Evolutionary conservation across 2,888 invertebrate genomes (phyloP), one percentile per base, ranked within the genome.

Genomic region (Drosophila anceps): DNA sequence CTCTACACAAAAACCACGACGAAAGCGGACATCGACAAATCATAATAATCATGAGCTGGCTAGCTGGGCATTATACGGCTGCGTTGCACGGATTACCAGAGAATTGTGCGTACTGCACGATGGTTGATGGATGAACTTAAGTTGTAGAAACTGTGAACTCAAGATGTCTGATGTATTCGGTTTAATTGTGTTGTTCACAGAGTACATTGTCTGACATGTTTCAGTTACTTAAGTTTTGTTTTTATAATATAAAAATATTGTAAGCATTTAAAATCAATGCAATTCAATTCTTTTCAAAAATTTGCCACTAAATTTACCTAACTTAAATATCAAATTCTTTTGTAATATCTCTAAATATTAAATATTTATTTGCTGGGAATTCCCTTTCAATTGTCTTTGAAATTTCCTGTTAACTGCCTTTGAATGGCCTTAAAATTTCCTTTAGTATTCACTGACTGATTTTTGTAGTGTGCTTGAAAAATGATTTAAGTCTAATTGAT

Each of bases 41-140:
- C 87, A 84, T 82, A 80, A 87, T 82, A 84, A 87, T 84, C 84
- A 69, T 75, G 54, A 73, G 61, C 66, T 72, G 48, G 55, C 18
- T 24, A 58, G 46, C 53, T 58, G 33, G 24, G 35, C 43, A 31
- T 59, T 48, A 53, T 20, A 48, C 13, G 8, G 46, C 15, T 60
- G 37, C 37, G 44, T 35, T 37, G 59, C 12, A 10, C 33, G 24
- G 24, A 51, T 46, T 29, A 50, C 41, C 60, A 41, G 27, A 59
- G 44, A 35, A 37, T 53, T 37, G 55, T 51, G 43, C 41, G 18
- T 20, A 15, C 7, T 2, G 46, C n/a, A 75, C 75, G 39, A 51
- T 75, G 70, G 75, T 15, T 20, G 10, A 37, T 13, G 10, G n/a
- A 9, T 35, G 58, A 13, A 1, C 2, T 18, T 18, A 3, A 18